Conservation (phyloP, 1,140 invertebrate genomes). For the Drosophila sucinea region DNA sequence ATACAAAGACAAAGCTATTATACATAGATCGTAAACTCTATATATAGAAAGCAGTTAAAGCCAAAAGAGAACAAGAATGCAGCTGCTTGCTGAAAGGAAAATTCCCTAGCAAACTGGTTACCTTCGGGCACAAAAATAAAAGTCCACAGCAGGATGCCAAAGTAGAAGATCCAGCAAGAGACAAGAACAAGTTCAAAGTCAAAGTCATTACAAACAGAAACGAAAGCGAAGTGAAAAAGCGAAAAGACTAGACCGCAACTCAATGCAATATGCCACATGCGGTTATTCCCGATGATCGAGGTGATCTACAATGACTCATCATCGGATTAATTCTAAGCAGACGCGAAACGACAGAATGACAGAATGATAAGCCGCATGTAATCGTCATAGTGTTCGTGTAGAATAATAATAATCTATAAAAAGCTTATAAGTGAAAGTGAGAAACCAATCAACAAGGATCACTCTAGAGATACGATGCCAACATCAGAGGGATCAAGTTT, state of each 20-base stretch:
- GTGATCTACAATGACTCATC: constrained; percentile 31
- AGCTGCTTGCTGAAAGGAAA: constrained; percentile 37
- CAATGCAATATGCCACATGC: constrained; percentile 47
- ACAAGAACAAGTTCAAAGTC: constrained; percentile 39
- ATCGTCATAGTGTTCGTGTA: not conserved
- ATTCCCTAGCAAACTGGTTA: constrained; percentile 21
- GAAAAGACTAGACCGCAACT: constrained; percentile 35
- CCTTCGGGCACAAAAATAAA: not conserved
- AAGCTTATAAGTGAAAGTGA: not conserved
- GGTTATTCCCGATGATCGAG: constrained; percentile 24
- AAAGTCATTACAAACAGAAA: constrained; percentile 29
- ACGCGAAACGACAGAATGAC: not conserved
- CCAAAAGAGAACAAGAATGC: not conserved
- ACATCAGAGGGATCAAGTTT: not conserved
- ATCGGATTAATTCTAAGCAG: not conserved
- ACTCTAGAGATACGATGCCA: not conserved
- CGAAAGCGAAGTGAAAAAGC: constrained; percentile 1
- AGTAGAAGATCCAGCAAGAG: constrained; percentile 3
- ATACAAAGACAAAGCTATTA: not conserved
- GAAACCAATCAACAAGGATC: not conserved
- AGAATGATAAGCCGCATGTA: not conserved
- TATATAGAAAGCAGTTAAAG: constrained; percentile 23
- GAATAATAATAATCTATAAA: no score
- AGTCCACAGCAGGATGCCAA: constrained; percentile 19
- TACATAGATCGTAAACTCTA: constrained; percentile 12